Conservation (phyloP, 2,888 invertebrate species). For the Odontothrips loti region DNA sequence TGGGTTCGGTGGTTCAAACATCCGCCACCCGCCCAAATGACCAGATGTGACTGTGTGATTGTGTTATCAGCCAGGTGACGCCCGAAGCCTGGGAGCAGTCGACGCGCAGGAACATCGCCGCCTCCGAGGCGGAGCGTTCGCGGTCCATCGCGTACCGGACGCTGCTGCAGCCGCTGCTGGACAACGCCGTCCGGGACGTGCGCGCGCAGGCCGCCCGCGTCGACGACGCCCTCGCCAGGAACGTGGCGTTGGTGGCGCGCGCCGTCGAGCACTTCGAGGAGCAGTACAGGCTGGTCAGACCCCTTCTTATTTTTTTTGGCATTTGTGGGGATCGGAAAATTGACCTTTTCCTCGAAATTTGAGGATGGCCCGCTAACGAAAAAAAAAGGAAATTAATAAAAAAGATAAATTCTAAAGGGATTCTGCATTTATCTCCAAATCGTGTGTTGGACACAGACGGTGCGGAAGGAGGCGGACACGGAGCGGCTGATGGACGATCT, state of each 20-base stretch:
- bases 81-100: not conserved
- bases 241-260: conserved; percentile 7
- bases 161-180: conserved; percentile 19
- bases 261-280: conserved; percentile 21
- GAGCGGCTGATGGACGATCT: not conserved
- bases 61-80: conserved; percentile 1
- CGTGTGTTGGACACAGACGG: not conserved
- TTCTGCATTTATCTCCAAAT: no score
- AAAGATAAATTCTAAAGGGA: no score
- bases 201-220: conserved; percentile 12
- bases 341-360: no score
- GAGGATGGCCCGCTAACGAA: no score
- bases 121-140: not conserved
- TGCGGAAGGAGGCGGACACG: conserved; percentile 20
- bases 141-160: conserved; percentile 13
- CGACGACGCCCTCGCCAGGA: conserved; percentile 9
- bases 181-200: not conserved
- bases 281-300: conserved; percentile 4
- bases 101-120: conserved; percentile 10
- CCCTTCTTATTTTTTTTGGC: not conserved
- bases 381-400: no score
- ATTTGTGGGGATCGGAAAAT: no score
- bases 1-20: not conserved
- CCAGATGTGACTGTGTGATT: not conserved
- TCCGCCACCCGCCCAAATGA: not conserved